Percentiles rank a stretch among this genome's conserved stretches.
phyloP scores from a whole-genome alignment of 1,140 invertebrate species.

The Dysdera silvatica region DNA sequence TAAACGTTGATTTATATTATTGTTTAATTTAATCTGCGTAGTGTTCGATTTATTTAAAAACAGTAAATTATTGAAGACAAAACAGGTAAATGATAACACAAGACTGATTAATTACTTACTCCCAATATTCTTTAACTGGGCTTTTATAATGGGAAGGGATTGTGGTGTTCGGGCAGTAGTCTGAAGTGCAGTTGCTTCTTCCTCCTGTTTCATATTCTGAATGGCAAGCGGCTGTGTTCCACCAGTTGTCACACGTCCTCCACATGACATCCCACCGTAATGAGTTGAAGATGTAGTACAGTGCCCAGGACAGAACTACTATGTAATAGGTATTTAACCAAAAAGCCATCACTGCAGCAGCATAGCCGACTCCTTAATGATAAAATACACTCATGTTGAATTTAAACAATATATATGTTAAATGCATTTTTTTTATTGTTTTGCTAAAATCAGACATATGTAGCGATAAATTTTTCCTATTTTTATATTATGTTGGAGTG shows the following conservation, averaged over 20 bases:
- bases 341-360: slow-evolving; percentile 94
- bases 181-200: slow-evolving; percentile 40
- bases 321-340: slow-evolving; percentile 99
- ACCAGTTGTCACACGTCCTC: slow-evolving; percentile 87
- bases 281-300: slow-evolving; percentile 94
- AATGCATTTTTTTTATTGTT: too few species aligned
- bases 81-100: too few species aligned
- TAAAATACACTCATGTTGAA: too few species aligned
- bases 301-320: slow-evolving; percentile 94
- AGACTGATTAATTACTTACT: slow-evolving; percentile 68
- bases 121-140: slow-evolving; percentile 94
- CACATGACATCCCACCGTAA: slow-evolving; percentile 82
- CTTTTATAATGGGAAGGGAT: slow-evolving; percentile 23
- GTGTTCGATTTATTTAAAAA: too few species aligned
- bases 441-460: too few species aligned
- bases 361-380: slow-evolving; percentile 85
- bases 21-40: too few species aligned
- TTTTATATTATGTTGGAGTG: too few species aligned
- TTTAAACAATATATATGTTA: too few species aligned
- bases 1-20: too few species aligned
- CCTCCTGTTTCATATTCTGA: slow-evolving; percentile 43
- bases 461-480: too few species aligned
- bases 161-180: slow-evolving; percentile 36
- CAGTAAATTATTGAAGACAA: too few species aligned
- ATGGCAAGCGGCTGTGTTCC: slow-evolving; percentile 64